Conservation (phyloP, 2,797 vertebrate species). For the Sebastes aleutianus region DNA sequence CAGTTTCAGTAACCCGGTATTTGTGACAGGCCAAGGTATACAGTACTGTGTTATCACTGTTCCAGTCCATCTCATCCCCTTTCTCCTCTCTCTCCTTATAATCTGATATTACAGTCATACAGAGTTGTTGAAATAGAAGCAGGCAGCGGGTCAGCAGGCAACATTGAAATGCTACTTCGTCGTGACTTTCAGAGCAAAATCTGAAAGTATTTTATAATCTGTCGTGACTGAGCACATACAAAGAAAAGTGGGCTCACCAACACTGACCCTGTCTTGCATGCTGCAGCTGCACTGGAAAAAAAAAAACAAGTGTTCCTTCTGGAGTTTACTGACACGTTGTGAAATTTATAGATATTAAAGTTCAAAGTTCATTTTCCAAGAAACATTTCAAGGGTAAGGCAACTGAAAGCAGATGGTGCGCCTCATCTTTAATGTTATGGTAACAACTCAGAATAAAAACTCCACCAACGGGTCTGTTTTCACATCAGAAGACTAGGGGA, state of each 20-base stretch:
- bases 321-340: not conserved
- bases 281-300: not conserved
- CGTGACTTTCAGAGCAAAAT: not conserved
- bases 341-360: not conserved
- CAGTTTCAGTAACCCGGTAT: not conserved
- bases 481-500: slow-evolving; percentile 25
- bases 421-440: not conserved
- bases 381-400: not conserved
- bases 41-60: not conserved
- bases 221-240: not conserved
- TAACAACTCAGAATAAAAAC: slow-evolving; percentile 28
- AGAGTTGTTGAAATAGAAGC: not conserved
- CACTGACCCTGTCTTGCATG: not conserved
- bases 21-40: not conserved
- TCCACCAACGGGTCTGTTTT: slow-evolving; percentile 13
- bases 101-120: not conserved
- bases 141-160: not conserved
- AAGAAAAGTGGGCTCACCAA: not conserved
- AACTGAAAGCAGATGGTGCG: not conserved
- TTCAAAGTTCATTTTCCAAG: not conserved
- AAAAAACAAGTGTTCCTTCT: not conserved
- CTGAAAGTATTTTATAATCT: not conserved
- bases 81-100: not conserved
- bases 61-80: not conserved
- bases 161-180: not conserved